phyloP scores from a whole-genome alignment of 2,797 vertebrate species.

The Gymnoscopelus microlampas region DNA sequence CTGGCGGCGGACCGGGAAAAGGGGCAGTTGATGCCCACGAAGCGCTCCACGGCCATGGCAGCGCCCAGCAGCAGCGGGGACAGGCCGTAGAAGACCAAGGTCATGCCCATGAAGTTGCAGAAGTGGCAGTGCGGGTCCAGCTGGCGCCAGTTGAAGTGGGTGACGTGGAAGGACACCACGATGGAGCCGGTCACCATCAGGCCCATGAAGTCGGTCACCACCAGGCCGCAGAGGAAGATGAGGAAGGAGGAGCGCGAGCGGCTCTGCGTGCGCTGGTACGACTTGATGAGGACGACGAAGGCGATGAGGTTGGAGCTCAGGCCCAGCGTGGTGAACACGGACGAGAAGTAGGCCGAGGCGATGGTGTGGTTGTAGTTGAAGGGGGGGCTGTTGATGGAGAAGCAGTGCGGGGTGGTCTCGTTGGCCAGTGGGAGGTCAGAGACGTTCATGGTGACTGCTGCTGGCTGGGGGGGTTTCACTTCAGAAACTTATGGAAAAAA shows the following conservation, averaged over 20 bases:
- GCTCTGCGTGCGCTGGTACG: constrained; percentile 77
- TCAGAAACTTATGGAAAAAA: constrained; percentile 18
- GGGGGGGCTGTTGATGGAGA: constrained; percentile 69
- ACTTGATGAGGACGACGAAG: constrained; percentile 84
- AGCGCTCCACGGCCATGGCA: constrained; percentile 91
- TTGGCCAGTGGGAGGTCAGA: constrained; percentile 30
- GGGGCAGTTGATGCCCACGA: constrained; percentile 90
- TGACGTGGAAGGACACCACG: constrained; percentile 86
- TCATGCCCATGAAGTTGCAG: constrained; percentile 93
- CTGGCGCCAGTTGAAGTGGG: constrained; percentile 81
- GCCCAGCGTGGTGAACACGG: constrained; percentile 83
- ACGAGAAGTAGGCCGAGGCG: constrained; percentile 84
- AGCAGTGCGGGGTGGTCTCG: constrained; percentile 68
- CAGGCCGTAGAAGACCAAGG: constrained; percentile 95
- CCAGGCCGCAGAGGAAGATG: constrained; percentile 90
- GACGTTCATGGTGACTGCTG: constrained; percentile 61
- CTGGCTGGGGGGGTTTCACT: neutral
- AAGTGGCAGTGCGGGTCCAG: constrained; percentile 88
- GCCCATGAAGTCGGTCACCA: constrained; percentile 93
- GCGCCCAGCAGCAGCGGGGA: constrained; percentile 90
- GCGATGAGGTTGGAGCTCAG: constrained; percentile 92
- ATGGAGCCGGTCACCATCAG: constrained; percentile 88
- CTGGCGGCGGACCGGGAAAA: constrained; percentile 83
- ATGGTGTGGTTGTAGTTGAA: constrained; percentile 56
- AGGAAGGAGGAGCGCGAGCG: constrained; percentile 89